A percentile compares a stretch with the other conserved stretches of the same genome.
Conservation (phyloP, 2,113 vertebrate genomes). For the Chascanopsetta lugubris region DNA sequence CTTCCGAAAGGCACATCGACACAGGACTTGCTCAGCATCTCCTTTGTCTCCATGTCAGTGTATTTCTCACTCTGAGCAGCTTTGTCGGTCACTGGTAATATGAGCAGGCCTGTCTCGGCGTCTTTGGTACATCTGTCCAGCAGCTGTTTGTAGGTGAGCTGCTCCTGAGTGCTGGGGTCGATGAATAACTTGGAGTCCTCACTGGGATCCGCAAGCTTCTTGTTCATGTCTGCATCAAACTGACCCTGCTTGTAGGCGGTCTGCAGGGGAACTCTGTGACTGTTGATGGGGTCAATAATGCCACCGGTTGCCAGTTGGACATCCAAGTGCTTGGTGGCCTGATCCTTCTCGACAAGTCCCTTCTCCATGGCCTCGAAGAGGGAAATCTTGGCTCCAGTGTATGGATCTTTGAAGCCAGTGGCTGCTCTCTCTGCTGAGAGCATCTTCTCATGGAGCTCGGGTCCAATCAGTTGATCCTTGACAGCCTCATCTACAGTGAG, state of each 20-base stretch:
- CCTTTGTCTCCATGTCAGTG: conserved; percentile 88
- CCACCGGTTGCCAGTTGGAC: conserved; percentile 94
- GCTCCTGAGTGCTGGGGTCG: conserved; percentile 91
- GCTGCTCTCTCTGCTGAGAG: conserved; percentile 90
- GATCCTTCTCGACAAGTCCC: conserved; percentile 87
- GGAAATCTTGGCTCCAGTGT: conserved; percentile 89
- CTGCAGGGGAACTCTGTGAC: conserved; percentile 87
- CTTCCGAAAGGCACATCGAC: conserved; percentile 86
- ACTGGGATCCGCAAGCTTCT: conserved; percentile 79
- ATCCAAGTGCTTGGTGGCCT: conserved; percentile 89
- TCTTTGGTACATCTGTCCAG: conserved; percentile 87
- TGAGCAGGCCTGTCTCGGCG: conserved; percentile 84
- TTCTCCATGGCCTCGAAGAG: conserved; percentile 96
- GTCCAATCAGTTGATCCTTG: conserved; percentile 88
- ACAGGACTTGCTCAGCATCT: conserved; percentile 87
- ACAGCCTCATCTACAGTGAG: conserved; percentile 91
- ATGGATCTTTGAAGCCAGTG: conserved; percentile 93
- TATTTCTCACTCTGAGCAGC: conserved; percentile 82
- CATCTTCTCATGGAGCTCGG: conserved; percentile 91
- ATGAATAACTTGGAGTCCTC: conserved; percentile 91
- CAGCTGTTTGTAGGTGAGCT: conserved; percentile 90
- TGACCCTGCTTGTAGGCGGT: conserved; percentile 88
- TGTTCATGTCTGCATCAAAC: conserved; percentile 87
- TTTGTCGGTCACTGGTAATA: conserved; percentile 87
- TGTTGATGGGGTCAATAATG: conserved; percentile 90